phyloP scores from a whole-genome alignment of 1,140 invertebrate species.

The Lerema accius region DNA sequence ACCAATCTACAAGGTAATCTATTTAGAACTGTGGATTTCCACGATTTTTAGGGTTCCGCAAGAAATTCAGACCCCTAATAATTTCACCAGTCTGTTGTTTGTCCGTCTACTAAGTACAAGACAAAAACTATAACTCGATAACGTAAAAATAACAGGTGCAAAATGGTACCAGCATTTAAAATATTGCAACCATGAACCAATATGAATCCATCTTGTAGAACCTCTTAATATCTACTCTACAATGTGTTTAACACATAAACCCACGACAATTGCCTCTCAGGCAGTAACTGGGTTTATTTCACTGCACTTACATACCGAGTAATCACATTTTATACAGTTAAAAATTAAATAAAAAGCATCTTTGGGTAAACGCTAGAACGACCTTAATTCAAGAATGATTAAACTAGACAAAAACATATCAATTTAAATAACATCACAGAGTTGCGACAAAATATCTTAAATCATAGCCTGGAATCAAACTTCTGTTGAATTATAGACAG shows the following conservation, averaged over 20 bases:
- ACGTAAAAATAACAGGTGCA: too few relatives aligned
- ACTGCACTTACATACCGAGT: constrained; percentile 42
- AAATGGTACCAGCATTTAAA: not conserved
- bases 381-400: constrained; percentile 13
- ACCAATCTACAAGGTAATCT: too few relatives aligned
- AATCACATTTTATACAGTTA: constrained; percentile 37
- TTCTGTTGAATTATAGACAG: not conserved
- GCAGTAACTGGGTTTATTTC: constrained; percentile 43
- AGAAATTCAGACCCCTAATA: too few relatives aligned
- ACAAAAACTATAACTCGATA: too few relatives aligned
- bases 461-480: constrained; percentile 18
- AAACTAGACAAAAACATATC: constrained; percentile 1
- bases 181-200: constrained; percentile 3
- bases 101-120: too few relatives aligned
- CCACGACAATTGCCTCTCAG: constrained; percentile 55
- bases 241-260: constrained; percentile 66
- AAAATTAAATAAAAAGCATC: constrained; percentile 35
- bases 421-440: constrained; percentile 35
- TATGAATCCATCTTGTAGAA: too few relatives aligned
- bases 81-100: too few relatives aligned
- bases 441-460: constrained; percentile 2
- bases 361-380: constrained; percentile 43
- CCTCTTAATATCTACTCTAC: constrained; percentile 31
- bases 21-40: too few relatives aligned
- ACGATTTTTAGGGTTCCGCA: too few relatives aligned